Evolutionary conservation across 2,888 invertebrate genomes (phyloP).

Genomic region (Hirtodrosophila trivittata): DNA sequence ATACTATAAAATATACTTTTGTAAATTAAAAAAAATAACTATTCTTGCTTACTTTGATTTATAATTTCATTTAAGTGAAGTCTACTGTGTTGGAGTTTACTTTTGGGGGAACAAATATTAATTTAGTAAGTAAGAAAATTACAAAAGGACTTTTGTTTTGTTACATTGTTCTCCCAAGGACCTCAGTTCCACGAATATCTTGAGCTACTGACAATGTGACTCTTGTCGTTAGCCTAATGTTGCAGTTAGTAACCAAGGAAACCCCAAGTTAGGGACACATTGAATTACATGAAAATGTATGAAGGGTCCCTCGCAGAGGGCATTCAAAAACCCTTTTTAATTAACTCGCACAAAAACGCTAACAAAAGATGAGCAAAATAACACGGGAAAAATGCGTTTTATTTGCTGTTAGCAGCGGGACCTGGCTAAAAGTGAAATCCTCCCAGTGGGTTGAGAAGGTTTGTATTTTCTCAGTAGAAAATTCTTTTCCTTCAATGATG

Average conservation of each 20-base stretch:
- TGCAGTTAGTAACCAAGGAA: constrained; percentile 6
- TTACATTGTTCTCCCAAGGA: constrained; percentile 1
- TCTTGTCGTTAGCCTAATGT: constrained; percentile 5
- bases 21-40: too few species aligned
- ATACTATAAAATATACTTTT: too few species aligned
- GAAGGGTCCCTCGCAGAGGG: constrained; percentile 11
- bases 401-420: constrained; percentile 47
- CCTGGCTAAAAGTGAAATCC: constrained; percentile 37
- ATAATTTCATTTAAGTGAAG: too few species aligned
- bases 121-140: too few species aligned
- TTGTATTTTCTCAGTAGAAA: constrained; percentile 32
- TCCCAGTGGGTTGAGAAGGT: constrained; percentile 2
- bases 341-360: constrained; percentile 66
- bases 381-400: constrained; percentile 52
- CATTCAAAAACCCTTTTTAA: constrained; percentile 67
- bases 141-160: constrained; percentile 4
- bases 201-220: constrained; percentile 10
- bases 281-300: constrained; percentile 49
- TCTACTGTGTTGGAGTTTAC: too few species aligned
- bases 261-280: constrained; percentile 12
- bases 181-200: constrained; percentile 9
- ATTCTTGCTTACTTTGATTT: too few species aligned
- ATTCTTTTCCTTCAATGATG: constrained; percentile 22
- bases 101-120: too few species aligned
- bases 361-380: constrained; percentile 58